Evolutionary conservation across 2,888 invertebrate species (phyloP), one percentile per base, ranked within the genome.

Genomic region (Lasioglossum lativentre): DNA sequence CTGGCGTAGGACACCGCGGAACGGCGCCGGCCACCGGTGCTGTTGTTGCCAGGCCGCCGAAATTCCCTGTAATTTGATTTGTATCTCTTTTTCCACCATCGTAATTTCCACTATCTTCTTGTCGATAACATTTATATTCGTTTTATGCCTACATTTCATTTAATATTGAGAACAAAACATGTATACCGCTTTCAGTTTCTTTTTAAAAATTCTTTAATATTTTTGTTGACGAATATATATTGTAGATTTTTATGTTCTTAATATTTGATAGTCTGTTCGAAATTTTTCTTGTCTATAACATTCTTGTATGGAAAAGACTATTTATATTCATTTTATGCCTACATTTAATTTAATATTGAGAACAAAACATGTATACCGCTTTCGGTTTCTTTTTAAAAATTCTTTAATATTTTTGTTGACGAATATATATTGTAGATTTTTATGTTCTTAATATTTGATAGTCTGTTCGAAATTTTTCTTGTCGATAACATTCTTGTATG

Each of bases 1-100:
- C 66, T 80, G 83, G 82, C 76, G 85, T 74, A 83, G 10, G n/a
- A 52, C n/a, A n/a, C 2, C 14, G 3, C 5, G 4, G 34, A 40
- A 56, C 45, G 27, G 3, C 8, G 52, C 8, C 10, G 8, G 0
- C 8, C 52, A 10, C 1, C 3, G 3, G 10, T n/a, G 10, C 52
- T 10, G 10, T n/a, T 52, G 23, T 52, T 52, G 52, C 52, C 52
- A n/a, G 10, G 10, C 23, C 10, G 52, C 0, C 0, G 23, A 52
- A 52, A 52, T 52, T 52, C 23, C 0, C 23, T 52, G 52, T 1
- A n/a, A 10, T 52, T 52, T n/a, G 3, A 10, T n/a, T n/a, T n/a
- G 23, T n/a, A 8, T 19, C 52, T 8, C 23, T 52, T 8, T 10
- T 4, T 23, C 6, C 52, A n/a, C 3, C 66, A 10, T 0, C 66